phyloP scores from a whole-genome alignment of 2,888 invertebrate species.

The Lepidocyrtinus sp. region DNA sequence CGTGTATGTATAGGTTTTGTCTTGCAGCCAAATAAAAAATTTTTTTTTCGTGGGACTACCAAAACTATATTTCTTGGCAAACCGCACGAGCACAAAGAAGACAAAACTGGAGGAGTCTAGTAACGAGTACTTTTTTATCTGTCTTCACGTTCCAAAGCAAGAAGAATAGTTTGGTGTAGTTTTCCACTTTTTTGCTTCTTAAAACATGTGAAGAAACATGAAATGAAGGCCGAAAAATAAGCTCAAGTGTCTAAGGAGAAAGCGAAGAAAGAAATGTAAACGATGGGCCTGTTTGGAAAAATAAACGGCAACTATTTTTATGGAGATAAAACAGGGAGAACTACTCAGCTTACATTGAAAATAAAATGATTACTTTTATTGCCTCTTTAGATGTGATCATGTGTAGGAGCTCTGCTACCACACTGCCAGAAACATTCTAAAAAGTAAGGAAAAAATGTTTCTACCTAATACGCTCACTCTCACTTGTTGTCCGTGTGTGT shows the following conservation, averaged over 20 bases:
- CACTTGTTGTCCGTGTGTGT: conserved; percentile 48
- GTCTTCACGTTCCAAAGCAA: neutral
- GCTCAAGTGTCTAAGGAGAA: neutral
- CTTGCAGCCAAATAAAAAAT: neutral
- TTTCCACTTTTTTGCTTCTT: neutral
- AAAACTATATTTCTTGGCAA: neutral
- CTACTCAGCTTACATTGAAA: conserved; percentile 36
- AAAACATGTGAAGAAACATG: neutral
- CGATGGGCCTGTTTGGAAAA: conserved; percentile 5
- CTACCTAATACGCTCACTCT: conserved; percentile 36
- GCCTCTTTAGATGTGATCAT: conserved; percentile 29
- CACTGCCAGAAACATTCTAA: neutral
- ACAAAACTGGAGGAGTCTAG: neutral
- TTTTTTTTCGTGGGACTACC: neutral
- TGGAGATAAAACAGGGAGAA: neutral
- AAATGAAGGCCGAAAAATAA: neutral
- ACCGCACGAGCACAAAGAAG: neutral
- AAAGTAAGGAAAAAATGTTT: conserved; percentile 13
- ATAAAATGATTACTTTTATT: conserved; percentile 54
- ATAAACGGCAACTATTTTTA: conserved; percentile 13
- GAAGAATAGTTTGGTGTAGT: neutral
- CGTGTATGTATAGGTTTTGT: neutral
- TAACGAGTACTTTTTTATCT: neutral
- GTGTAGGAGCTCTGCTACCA: conserved; percentile 3
- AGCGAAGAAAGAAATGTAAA: conserved; percentile 1